Evolutionary conservation across 1,140 invertebrate species (phyloP).

Genomic region (Ceratina japonica): DNA sequence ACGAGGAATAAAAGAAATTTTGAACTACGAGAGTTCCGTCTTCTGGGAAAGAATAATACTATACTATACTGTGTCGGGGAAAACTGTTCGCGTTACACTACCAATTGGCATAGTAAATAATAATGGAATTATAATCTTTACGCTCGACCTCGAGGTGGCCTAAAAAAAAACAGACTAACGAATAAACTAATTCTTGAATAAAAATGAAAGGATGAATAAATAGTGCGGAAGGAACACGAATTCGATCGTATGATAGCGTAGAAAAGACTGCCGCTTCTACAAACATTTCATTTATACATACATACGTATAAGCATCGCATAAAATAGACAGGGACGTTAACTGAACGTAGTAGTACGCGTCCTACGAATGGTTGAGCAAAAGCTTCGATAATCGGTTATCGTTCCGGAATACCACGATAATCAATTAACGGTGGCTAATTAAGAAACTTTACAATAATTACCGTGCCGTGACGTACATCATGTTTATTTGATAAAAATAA

Average conservation of each 20-base stretch:
- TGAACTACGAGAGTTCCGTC: not conserved
- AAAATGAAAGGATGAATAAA: not conserved
- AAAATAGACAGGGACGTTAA: not conserved
- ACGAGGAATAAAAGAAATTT: not conserved
- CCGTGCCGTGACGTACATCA: not conserved
- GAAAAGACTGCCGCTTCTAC: conserved; percentile 58
- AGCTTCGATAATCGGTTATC: conserved; percentile 24
- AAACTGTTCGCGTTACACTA: too few relatives aligned
- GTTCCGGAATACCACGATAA: conserved; percentile 14
- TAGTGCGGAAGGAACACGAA: not conserved
- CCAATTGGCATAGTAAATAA: not conserved
- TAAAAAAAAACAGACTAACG: not conserved
- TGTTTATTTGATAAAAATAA: conserved; percentile 9
- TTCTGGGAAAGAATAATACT: not conserved
- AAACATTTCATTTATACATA: conserved; percentile 12
- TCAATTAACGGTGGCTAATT: conserved; percentile 1
- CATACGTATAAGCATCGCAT: not conserved
- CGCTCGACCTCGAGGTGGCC: too few relatives aligned
- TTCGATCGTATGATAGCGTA: conserved; percentile 41
- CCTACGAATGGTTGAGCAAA: not conserved
- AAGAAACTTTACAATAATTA: conserved; percentile 6
- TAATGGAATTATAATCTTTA: not conserved
- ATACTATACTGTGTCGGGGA: too few relatives aligned
- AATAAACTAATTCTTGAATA: not conserved
- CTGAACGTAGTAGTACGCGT: not conserved